Evolutionary conservation across 1,140 invertebrate genomes (phyloP).

Genomic region (Tribolium madens): DNA sequence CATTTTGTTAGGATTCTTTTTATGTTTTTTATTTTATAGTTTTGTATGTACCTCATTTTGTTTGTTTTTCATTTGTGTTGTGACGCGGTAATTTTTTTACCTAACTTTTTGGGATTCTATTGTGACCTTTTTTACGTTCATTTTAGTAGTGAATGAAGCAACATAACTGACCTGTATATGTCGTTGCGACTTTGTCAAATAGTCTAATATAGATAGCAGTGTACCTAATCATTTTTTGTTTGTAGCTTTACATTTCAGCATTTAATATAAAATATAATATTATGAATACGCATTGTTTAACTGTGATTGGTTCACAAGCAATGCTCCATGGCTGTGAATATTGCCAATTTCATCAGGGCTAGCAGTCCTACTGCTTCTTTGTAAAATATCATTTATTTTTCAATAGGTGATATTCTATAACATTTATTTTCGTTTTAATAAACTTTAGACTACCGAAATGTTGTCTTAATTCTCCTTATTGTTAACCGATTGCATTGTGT

Average conservation of each 20-base stretch:
- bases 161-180: conserved; percentile 42
- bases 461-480: neutral
- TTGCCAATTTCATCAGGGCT: conserved; percentile 56
- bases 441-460: conserved; percentile 41
- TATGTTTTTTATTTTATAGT: too few species aligned
- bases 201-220: conserved; percentile 33
- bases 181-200: conserved; percentile 22
- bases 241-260: conserved; percentile 39
- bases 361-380: conserved; percentile 48
- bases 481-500: neutral
- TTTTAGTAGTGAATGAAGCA: neutral
- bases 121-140: too few species aligned
- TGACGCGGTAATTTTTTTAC: neutral
- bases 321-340: conserved; percentile 57
- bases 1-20: too few species aligned
- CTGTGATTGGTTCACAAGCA: conserved; percentile 54
- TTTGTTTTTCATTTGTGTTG: neutral
- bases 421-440: conserved; percentile 52
- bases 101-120: neutral
- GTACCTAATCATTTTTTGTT: conserved; percentile 33
- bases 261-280: conserved; percentile 38
- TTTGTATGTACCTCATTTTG: neutral
- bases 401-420: conserved; percentile 46
- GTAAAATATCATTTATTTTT: conserved; percentile 52
- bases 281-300: conserved; percentile 37